Evolutionary conservation across 1,140 invertebrate species (phyloP).

Genomic region (Calephelis nemesis): DNA sequence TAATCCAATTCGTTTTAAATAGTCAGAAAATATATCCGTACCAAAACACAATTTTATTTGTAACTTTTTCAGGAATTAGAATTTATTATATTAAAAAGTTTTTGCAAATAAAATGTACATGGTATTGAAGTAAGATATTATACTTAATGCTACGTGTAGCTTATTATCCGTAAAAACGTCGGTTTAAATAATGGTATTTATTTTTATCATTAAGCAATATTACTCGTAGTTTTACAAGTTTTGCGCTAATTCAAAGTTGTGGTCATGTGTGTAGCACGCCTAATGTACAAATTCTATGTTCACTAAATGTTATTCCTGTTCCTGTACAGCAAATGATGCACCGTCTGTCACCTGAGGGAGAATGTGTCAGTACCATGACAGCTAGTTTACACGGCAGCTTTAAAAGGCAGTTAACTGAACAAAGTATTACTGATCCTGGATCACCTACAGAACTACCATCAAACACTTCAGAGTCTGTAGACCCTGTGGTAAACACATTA

Average conservation of each 20-base stretch:
- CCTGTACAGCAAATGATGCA: slow-evolving; percentile 75
- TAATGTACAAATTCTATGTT: slow-evolving; percentile 31
- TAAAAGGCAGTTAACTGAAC: slow-evolving; percentile 67
- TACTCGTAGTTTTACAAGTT: neutral
- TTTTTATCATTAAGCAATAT: too few species aligned
- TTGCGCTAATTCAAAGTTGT: neutral
- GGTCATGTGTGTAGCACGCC: slow-evolving; percentile 1
- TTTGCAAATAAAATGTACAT: too few species aligned
- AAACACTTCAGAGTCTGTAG: slow-evolving; percentile 64
- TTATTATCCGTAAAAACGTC: too few species aligned
- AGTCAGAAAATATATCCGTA: too few species aligned
- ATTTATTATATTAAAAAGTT: too few species aligned
- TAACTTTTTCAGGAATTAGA: too few species aligned
- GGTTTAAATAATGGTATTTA: too few species aligned
- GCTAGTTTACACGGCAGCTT: slow-evolving; percentile 76
- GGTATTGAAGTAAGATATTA: too few species aligned
- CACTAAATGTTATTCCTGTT: slow-evolving; percentile 63
- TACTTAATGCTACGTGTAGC: too few species aligned
- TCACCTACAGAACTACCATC: slow-evolving; percentile 68
- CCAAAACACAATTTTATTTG: too few species aligned
- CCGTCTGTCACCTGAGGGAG: slow-evolving; percentile 77
- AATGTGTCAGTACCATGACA: slow-evolving; percentile 74
- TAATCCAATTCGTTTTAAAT: too few species aligned
- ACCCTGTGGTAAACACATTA: slow-evolving; percentile 66
- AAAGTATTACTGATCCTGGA: slow-evolving; percentile 54